A percentile compares a stretch with the other conserved stretches of the same genome.
Conservation (phyloP, 1,140 invertebrate genomes). For the Nomia melanderi region DNA sequence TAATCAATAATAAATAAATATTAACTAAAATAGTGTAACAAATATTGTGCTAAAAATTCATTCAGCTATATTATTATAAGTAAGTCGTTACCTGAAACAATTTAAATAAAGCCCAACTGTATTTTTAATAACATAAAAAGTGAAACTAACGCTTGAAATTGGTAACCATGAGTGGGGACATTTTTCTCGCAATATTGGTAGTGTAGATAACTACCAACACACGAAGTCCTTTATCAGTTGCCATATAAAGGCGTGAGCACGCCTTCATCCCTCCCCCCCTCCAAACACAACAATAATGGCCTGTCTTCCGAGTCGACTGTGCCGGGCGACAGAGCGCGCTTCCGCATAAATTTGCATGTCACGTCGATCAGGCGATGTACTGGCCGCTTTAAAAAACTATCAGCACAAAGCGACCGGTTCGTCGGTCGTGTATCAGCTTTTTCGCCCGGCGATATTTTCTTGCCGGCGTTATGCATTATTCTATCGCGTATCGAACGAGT, state of each 20-base stretch:
- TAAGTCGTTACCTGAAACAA: too few relatives aligned
- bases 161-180: too few relatives aligned
- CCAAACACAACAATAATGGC: slow-evolving; percentile 33
- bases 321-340: slow-evolving; percentile 11
- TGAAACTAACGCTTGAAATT: too few relatives aligned
- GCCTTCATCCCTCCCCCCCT: not conserved
- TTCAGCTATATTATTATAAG: too few relatives aligned
- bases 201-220: not conserved
- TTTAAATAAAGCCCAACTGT: too few relatives aligned
- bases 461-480: slow-evolving; percentile 58
- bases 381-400: slow-evolving; percentile 26
- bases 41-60: too few relatives aligned
- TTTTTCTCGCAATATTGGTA: not conserved
- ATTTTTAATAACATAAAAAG: too few relatives aligned
- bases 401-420: slow-evolving; percentile 38
- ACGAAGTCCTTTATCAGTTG: not conserved
- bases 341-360: slow-evolving; percentile 56
- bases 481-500: slow-evolving; percentile 23
- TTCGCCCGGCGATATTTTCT: slow-evolving; percentile 44
- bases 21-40: too few relatives aligned
- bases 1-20: too few relatives aligned
- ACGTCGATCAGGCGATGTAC: slow-evolving; percentile 26
- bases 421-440: slow-evolving; percentile 45
- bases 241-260: slow-evolving; percentile 24
- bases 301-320: slow-evolving; percentile 33